Evolutionary conservation across 2,113 vertebrate genomes (phyloP).

Genomic region (Actenoides lindsayi): DNA sequence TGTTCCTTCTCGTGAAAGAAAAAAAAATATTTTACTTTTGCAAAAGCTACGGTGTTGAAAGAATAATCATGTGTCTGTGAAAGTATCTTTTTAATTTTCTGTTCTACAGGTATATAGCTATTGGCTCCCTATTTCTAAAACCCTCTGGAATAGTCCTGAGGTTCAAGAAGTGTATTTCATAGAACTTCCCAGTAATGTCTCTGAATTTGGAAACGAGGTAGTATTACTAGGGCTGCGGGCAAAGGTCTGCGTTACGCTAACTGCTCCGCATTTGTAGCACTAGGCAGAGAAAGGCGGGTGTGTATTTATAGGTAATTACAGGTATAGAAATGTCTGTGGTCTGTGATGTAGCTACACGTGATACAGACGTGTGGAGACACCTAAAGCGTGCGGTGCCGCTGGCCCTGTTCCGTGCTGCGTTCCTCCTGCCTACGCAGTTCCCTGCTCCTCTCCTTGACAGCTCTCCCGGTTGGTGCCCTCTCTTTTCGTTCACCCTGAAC

Average conservation of each 20-base stretch:
- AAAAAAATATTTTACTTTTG: neutral
- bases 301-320: neutral
- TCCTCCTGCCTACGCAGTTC: too few species aligned
- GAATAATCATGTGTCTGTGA: neutral
- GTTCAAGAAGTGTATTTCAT: accelerated
- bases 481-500: neutral
- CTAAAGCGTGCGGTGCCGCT: accelerated
- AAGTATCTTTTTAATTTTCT: neutral
- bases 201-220: neutral
- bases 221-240: neutral
- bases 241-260: accelerated
- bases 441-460: neutral
- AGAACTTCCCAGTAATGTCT: neutral
- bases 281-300: neutral
- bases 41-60: neutral
- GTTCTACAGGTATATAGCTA: neutral
- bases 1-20: neutral
- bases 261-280: neutral
- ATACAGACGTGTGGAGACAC: accelerated
- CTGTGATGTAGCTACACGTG: neutral
- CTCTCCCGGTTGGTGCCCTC: neutral
- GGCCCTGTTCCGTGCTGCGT: neutral
- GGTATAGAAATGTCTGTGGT: accelerated
- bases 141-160: neutral
- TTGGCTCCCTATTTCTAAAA: neutral